Percentiles rank a stretch among this genome's conserved stretches.
Evolutionary conservation across 2,797 vertebrate genomes (phyloP).

Genomic region (Mus spretus): DNA sequence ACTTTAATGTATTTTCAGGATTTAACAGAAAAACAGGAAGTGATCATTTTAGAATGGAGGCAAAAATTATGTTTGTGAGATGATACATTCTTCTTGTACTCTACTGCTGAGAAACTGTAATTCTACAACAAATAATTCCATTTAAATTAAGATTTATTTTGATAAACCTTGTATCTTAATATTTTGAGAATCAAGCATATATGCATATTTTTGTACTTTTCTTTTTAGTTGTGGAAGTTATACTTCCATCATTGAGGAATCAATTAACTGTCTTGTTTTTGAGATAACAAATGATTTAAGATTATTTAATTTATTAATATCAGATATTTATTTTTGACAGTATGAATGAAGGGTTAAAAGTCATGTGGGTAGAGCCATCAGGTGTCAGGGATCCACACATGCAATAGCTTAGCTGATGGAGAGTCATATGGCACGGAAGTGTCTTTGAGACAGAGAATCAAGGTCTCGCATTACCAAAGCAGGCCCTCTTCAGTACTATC

Average conservation of each 20-base stretch:
- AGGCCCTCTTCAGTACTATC: neutral
- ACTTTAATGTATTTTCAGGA: neutral
- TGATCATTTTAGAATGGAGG: neutral
- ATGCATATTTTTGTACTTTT: neutral
- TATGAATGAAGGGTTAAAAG: neutral
- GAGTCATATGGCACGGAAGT: neutral
- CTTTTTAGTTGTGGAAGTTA: neutral
- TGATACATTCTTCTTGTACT: neutral
- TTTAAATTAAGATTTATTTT: neutral
- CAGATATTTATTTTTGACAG: neutral
- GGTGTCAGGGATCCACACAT: neutral
- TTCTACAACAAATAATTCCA: neutral
- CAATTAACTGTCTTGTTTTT: neutral
- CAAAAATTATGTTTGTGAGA: neutral
- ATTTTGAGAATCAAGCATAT: neutral
- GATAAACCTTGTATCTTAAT: neutral
- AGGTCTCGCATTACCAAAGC: neutral
- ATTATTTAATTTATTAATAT: neutral
- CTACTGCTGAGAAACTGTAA: neutral
- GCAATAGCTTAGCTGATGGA: neutral
- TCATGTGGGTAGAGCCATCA: too few relatives aligned
- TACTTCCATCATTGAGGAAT: neutral
- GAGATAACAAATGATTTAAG: neutral
- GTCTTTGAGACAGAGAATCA: neutral
- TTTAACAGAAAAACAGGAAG: neutral